Base-by-base conservation (phyloP, 2,797 vertebrate species). In the Phalloptychus januarius region DNA sequence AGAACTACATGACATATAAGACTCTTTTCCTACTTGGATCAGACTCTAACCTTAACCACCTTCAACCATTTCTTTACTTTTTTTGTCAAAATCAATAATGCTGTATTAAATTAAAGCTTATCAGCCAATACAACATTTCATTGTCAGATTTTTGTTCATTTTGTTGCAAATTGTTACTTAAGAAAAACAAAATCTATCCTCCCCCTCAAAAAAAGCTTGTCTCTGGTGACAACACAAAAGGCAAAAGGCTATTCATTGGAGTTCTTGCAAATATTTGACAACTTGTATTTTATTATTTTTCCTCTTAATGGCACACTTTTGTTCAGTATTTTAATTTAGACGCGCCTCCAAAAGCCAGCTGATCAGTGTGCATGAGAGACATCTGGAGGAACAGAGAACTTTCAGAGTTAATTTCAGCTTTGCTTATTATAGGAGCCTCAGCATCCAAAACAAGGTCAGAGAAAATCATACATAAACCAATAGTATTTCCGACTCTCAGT, bases 391-490 rank as follows among this genome's bases (percentile, higher is more conserved):
- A 65, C 2, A 10, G 63, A 40, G 5, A 67, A 25, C 36, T 42
- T 67, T n/a, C 4, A 67, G 40, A 25, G 36, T 42, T 25, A 25
- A 67, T 25, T 67, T 18, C 36, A 67, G 38, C 36, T 12, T 20
- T 25, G 63, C 23, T 67, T 25, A 36, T 67, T 40, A 25, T 36
- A 50, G 31, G 46, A 25, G 11, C 31, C 18, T 33, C 45, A 23
- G 46, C 28, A 50, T 20, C 18, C 12, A 36, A 50, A 36, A 72
- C 48, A 23, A 38, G 71, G 46, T 23, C 71, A 72, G 44, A 48
- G 12, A 72, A n/a, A 72, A 48, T 48, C 44, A 75, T n/a, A 45
- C 25, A 45, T 7, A 77, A 42, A 58, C 75, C 44, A 42, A 36
- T 63, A 5, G 13, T 71, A 15, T 45, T 71, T 20, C 72, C 73